Percentiles rank a stretch among this genome's conserved stretches.
Conservation (phyloP, 92 coral and sea anemone species). For the Palythoa grandis region DNA sequence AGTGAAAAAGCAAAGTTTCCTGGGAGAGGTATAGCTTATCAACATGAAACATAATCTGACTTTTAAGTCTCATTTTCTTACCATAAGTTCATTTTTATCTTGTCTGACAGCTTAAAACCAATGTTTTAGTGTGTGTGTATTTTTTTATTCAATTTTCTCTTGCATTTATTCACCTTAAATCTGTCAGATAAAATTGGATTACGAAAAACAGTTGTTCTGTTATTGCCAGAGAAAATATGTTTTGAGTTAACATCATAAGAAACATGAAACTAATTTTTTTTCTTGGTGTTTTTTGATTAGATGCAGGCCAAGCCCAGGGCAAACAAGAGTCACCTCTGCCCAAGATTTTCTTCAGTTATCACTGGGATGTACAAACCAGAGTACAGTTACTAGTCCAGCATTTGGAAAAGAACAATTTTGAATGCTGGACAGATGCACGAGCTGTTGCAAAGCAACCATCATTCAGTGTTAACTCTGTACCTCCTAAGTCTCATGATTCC, state of each 20-base stretch:
- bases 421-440: conserved; percentile 79
- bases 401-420: conserved; percentile 82
- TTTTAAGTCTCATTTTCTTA: not conserved
- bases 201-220: not conserved
- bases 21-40: not conserved
- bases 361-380: conserved; percentile 93
- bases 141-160: too few relatives aligned
- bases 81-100: not conserved
- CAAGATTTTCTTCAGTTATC: conserved; percentile 88
- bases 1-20: not conserved
- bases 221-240: not conserved
- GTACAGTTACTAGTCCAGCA: conserved; percentile 73
- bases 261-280: not conserved
- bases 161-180: too few relatives aligned
- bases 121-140: too few relatives aligned
- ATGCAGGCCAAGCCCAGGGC: conserved; percentile 7
- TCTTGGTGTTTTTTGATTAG: not conserved
- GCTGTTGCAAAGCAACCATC: conserved; percentile 68
- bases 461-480: conserved; percentile 9
- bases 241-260: not conserved
- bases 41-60: not conserved
- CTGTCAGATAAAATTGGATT: not conserved
- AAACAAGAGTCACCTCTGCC: conserved; percentile 54
- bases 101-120: too few relatives aligned
- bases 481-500: conserved; percentile 50